Evolutionary conservation across 92 coral and sea anemone species (phyloP), one percentile per base, ranked within the genome.

Genomic region (Ricordea florida): DNA sequence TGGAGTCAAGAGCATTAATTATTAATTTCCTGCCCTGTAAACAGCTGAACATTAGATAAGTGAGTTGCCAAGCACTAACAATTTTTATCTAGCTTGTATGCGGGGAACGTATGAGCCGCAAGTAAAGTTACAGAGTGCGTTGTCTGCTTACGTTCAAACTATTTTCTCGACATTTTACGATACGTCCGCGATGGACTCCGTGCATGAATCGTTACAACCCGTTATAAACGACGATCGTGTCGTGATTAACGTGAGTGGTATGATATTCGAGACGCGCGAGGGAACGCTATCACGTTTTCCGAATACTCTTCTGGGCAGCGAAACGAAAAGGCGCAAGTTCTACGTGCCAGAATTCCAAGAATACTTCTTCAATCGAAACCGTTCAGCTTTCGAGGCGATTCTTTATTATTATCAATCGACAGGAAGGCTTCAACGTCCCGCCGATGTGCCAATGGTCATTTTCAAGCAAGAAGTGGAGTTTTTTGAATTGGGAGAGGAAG

Each of bases 231-330:
- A 84, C 71, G 88, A 82, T 44, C 96, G 99, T 27, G 93, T 96
- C 4, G 97, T 96, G 65, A 96, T 96, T 65, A 96, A 96, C 76
- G 92, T 96, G 16, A 96, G 99, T 59, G 99, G 99, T 30, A 90
- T 92, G 93, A 81, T 87, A 21, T 96, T 85, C 61, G 99, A 96
- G 44, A 96, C 99, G n/a, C 92, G 91, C 4, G 76, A 82, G 51
- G 76, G 62, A 35, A 96, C 99, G 5, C 64, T 96, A 25, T 85
- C 96, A 51, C 87, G 97, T 36, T 96, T 75, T 63, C 99, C 99
- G 0, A 45, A 89, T 59, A 93, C 99, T 6, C 86, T 96, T 10
- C 89, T 96, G 10, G 99, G 99, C 6, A 73, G 83, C 58, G 87
- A 79, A n/a, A 88, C 85, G 21, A 96, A 92, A 69, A 72, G 99